A percentile compares a stretch with the other conserved stretches of the same genome.
Conservation (phyloP, 2,113 vertebrate genomes). For the Melanostigma gelatinosum region DNA sequence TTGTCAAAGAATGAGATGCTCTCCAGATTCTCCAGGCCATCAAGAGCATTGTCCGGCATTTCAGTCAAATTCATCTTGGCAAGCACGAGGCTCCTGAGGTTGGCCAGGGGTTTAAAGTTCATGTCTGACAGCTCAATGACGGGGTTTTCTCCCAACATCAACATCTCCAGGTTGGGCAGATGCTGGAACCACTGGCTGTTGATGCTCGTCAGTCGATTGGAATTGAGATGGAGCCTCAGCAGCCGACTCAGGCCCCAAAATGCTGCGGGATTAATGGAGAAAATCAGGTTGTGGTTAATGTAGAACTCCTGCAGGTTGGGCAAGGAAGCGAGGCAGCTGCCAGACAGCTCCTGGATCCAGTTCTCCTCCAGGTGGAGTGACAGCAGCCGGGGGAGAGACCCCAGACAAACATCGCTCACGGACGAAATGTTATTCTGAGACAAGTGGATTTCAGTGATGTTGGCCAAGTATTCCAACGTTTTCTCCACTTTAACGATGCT, state of each 20-base stretch:
- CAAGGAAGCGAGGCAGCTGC: constrained; percentile 88
- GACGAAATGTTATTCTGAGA: constrained; percentile 95
- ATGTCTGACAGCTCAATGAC: constrained; percentile 86
- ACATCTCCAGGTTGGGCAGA: constrained; percentile 90
- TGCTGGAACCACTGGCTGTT: constrained; percentile 91
- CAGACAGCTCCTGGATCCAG: constrained; percentile 88
- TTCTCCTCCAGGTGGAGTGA: constrained; percentile 96
- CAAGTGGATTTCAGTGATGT: constrained; percentile 93
- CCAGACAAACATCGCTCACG: constrained; percentile 85
- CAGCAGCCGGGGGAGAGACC: constrained; percentile 86
- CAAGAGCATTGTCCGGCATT: constrained; percentile 89
- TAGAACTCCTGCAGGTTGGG: constrained; percentile 93
- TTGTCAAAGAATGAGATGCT: constrained; percentile 98
- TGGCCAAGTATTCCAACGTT: constrained; percentile 87
- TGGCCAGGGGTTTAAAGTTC: constrained; percentile 92
- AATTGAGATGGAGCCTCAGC: constrained; percentile 95
- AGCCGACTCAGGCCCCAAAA: constrained; percentile 89
- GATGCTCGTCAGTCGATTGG: constrained; percentile 89
- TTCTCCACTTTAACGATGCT: constrained; percentile 88
- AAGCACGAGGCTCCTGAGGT: constrained; percentile 92
- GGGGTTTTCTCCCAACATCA: constrained; percentile 97
- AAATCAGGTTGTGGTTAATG: constrained; percentile 93
- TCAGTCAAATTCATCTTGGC: constrained; percentile 93
- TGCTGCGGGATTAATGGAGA: constrained; percentile 86
- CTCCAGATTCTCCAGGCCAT: constrained; percentile 91